Conservation (phyloP, 2,113 vertebrate genomes). For the Syrmaticus mikado region DNA sequence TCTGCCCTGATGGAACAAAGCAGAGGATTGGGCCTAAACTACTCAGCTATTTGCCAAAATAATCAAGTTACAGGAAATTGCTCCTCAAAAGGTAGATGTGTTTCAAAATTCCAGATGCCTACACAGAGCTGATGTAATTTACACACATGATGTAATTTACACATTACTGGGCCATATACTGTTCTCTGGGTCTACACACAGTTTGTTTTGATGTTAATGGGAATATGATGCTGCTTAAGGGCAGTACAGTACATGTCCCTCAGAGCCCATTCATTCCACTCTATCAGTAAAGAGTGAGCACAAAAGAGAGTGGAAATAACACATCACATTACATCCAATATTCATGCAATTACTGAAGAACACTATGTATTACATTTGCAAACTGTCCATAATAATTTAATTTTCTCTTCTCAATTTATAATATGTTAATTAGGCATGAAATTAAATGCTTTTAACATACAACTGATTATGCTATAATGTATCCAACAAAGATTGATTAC, state of each 20-base stretch:
- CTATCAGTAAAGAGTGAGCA: neutral
- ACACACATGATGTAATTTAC: constrained; percentile 56
- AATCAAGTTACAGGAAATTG: constrained; percentile 67
- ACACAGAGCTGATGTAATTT: constrained; percentile 47
- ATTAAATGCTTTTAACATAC: constrained; percentile 75
- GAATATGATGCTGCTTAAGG: constrained; percentile 41
- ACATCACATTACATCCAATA: constrained; percentile 62
- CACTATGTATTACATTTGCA: constrained; percentile 72
- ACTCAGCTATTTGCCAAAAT: constrained; percentile 50
- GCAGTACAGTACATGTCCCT: neutral
- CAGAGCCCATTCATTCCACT: constrained; percentile 34
- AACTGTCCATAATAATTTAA: constrained; percentile 80
- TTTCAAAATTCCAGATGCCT: constrained; percentile 56
- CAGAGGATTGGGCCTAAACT: neutral
- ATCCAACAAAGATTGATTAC: constrained; percentile 74
- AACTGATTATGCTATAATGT: constrained; percentile 73
- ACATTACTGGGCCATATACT: neutral
- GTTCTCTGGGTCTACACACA: neutral
- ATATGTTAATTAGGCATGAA: constrained; percentile 77
- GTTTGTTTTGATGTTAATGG: constrained; percentile 36
- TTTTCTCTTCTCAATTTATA: constrained; percentile 71
- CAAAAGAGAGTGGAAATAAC: constrained; percentile 47
- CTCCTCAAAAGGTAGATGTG: constrained; percentile 45
- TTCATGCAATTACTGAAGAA: constrained; percentile 72
- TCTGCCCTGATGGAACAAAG: constrained; percentile 29